These are phyloP conservation scores for Neotoma lepida DNA, from an alignment of 2,113 vertebrate genomes.

Conservation along the genomic window DNA sequence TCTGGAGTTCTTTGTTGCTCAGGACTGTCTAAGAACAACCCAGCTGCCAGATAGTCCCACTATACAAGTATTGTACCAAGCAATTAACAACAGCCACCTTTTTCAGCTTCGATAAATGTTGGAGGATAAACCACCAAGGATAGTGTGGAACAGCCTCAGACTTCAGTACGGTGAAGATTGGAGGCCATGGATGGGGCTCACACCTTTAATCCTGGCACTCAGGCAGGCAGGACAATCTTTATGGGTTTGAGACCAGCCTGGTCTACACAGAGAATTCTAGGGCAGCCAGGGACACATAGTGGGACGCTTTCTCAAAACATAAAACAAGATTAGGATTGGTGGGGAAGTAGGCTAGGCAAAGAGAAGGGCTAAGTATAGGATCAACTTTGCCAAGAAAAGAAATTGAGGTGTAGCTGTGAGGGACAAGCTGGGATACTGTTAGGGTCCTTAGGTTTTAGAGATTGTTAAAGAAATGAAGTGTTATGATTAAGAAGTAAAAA, in stretches of 20 bases:
- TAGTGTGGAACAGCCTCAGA: neutral
- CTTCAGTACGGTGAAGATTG: too few species aligned
- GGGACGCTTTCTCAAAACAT: neutral
- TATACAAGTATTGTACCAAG: neutral
- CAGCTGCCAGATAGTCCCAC: neutral
- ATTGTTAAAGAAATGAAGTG: neutral
- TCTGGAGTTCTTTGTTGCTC: neutral
- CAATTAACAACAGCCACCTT: too few species aligned
- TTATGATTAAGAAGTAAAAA: neutral
- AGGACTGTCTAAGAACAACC: neutral
- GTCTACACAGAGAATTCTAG: neutral
- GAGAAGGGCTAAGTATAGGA: neutral
- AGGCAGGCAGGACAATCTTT: neutral
- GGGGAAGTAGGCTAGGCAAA: neutral
- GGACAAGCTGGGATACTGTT: too few species aligned
- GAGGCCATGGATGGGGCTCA: neutral
- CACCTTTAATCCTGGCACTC: neutral
- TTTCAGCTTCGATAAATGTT: neutral
- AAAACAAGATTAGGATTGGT: neutral
- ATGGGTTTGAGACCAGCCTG: neutral
- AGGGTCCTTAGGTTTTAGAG: neutral
- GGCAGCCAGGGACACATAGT: neutral
- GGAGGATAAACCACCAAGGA: neutral
- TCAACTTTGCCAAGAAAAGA: neutral
- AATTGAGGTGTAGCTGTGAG: neutral